phyloP scores from a whole-genome alignment of 2,888 invertebrate genomes.

The Cantharis rufa region DNA sequence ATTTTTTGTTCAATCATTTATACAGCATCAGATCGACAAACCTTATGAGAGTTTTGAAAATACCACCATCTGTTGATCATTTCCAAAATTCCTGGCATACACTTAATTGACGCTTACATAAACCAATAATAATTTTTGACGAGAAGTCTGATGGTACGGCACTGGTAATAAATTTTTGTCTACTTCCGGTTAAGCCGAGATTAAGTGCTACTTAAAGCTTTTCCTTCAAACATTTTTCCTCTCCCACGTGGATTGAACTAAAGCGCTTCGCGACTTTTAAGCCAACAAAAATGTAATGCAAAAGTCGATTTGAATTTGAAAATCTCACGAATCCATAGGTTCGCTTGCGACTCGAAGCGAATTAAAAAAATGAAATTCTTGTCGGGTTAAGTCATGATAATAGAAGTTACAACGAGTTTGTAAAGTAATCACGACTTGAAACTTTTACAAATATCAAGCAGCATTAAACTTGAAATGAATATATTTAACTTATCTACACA shows the following conservation, averaged over 20 bases:
- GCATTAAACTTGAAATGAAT: neutral
- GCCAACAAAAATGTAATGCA: neutral
- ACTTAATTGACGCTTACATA: too few species aligned
- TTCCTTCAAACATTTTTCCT: neutral
- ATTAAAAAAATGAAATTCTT: neutral
- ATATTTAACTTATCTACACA: neutral
- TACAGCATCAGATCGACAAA: too few species aligned
- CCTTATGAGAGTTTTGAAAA: too few species aligned
- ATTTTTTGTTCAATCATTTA: too few species aligned
- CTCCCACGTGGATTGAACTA: neutral
- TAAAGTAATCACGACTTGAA: neutral
- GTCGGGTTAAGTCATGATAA: neutral
- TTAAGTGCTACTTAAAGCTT: neutral
- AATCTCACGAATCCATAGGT: neutral
- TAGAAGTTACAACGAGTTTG: neutral
- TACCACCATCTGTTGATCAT: too few species aligned
- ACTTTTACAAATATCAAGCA: neutral
- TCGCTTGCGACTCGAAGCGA: neutral
- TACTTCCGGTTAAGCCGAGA: neutral
- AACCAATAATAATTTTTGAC: too few species aligned
- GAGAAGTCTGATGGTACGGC: neutral
- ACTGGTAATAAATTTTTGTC: neutral
- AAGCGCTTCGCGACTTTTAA: neutral
- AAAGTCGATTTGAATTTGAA: neutral
- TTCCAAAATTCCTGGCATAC: too few species aligned